These are phyloP conservation scores for Mionectes macconnelli DNA, from an alignment of 2,113 vertebrate species.

Conservation along the genomic window DNA sequence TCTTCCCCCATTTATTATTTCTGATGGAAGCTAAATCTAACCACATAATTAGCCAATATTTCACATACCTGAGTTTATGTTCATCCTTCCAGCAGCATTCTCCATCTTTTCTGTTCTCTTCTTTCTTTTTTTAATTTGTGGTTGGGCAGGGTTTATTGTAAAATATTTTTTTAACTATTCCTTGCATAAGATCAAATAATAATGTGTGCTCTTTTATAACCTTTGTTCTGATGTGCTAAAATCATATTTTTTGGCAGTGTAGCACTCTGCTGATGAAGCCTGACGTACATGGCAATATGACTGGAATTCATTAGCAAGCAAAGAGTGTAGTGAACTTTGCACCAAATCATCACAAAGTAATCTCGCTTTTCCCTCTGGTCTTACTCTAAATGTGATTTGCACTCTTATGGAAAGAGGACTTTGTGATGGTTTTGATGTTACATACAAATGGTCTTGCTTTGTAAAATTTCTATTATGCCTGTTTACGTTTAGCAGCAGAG, in stretches of 20 bases:
- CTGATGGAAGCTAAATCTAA: not conserved
- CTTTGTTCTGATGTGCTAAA: conserved; percentile 73
- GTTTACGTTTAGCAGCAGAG: not conserved
- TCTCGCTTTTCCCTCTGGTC: conserved; percentile 67
- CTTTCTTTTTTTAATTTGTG: not conserved
- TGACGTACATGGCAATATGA: conserved; percentile 69
- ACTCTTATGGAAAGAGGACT: conserved; percentile 60
- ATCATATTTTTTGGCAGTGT: conserved; percentile 57
- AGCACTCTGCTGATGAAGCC: conserved; percentile 70
- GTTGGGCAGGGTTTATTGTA: conserved; percentile 4
- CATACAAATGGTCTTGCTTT: conserved; percentile 45
- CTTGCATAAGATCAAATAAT: conserved; percentile 73
- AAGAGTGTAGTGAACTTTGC: conserved; percentile 70
- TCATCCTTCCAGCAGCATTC: not conserved
- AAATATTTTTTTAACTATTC: conserved; percentile 49
- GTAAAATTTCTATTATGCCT: conserved; percentile 49
- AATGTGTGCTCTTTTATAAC: conserved; percentile 51
- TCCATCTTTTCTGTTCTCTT: not conserved
- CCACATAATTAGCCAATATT: not conserved
- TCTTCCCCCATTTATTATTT: not conserved
- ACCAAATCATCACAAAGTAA: conserved; percentile 66
- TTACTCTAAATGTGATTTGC: conserved; percentile 67
- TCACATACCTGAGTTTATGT: not conserved
- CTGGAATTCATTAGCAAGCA: conserved; percentile 76
- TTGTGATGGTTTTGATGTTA: conserved; percentile 15